Evolutionary conservation across 2,797 vertebrate genomes (phyloP), one percentile per base, ranked within the genome.

Genomic region (Myiotriccus ornatus): DNA sequence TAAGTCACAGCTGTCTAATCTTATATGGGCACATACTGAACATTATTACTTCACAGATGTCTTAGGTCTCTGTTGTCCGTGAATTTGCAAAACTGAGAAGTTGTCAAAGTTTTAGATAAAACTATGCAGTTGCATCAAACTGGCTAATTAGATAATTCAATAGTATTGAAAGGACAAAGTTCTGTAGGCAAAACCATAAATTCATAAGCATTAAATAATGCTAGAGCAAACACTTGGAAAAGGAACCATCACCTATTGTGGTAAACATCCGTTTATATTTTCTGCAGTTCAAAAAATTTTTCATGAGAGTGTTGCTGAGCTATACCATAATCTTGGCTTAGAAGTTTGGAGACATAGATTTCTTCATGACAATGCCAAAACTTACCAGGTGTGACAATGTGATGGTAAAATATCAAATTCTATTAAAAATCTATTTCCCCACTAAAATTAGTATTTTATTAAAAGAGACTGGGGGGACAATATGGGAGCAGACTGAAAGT

Each of bases 151-250:
- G 18, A 21, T 56, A 50, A 47, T 69, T 70, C 10, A 44, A 1
- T 12, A 28, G 11, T 21, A 8, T 39, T 79, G 55, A 39, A 73
- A 53, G 14, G 70, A 9, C 44, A 7, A 71, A 68, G 37, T 41
- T 78, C 34, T n/a, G 10, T 37, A 34, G 57, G 28, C 24, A 69
- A 63, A 34, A 56, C 50, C 28, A 37, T 41, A 30, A 49, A 56
- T 27, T 55, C 0, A 0, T 67, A 63, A 44, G 14, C 14, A 18
- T 57, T 50, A 28, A 84, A 47, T 62, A 78, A 47, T 1, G 0
- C 49, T 64, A 35, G 37, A 86, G 10, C 9, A 23, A 41, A 11
- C 23, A 14, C 41, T 35, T 11, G 25, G 44, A 44, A 70, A 74
- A 37, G 7, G 18, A 39, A 3, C 21, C 6, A 18, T 27, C 32